Conservation (phyloP, 2,113 vertebrate species). For the Grammomys dolichurus region DNA sequence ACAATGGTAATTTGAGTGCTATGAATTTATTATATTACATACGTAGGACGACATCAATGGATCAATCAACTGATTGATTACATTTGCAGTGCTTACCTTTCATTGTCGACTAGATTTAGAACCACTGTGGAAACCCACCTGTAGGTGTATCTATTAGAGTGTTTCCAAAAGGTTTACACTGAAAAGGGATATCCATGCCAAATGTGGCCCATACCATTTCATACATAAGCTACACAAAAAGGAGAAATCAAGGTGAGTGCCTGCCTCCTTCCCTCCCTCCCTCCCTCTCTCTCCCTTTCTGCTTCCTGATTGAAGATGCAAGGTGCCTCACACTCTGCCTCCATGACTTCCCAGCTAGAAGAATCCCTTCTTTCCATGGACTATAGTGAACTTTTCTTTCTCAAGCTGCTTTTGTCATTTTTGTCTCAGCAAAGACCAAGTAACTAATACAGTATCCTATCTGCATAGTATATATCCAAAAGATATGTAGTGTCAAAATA, state of each 20-base stretch:
- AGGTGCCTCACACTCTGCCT: background rate
- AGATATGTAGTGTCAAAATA: slow-evolving; percentile 16
- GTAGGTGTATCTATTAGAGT: background rate
- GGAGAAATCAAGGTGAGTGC: no score
- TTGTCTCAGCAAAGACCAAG: background rate
- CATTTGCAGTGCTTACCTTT: background rate
- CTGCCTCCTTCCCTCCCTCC: background rate
- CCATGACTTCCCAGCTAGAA: background rate
- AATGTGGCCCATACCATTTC: background rate
- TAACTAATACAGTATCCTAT: background rate
- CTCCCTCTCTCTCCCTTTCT: background rate
- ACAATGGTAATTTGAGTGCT: background rate
- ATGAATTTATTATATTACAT: background rate
- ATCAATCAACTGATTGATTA: background rate
- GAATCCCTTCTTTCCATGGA: no score
- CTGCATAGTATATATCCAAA: background rate
- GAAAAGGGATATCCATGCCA: background rate
- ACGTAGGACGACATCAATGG: background rate
- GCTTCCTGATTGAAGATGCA: background rate
- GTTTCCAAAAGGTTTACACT: background rate
- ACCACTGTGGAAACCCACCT: background rate
- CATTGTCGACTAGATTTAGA: background rate
- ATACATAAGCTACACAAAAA: background rate
- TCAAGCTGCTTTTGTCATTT: background rate
- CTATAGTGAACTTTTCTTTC: background rate